Evolutionary conservation across 2,797 vertebrate genomes (phyloP).

Genomic region (Amphiprion clarkii): DNA sequence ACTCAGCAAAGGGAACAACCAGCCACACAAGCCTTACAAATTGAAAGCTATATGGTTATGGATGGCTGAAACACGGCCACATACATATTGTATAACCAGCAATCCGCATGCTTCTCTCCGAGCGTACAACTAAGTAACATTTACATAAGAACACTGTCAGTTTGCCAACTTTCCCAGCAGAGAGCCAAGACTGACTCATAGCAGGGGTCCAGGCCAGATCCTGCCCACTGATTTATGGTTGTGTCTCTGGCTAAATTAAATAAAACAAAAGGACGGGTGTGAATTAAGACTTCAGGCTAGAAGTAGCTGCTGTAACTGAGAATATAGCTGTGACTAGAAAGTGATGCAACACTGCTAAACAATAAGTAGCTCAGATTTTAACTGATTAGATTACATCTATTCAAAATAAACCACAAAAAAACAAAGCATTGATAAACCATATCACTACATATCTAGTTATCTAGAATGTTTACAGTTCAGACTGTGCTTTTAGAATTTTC

Average conservation of each 20-base stretch:
- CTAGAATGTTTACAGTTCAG: too few species aligned
- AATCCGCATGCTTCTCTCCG: conserved; percentile 28
- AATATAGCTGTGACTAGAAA: conserved; percentile 2
- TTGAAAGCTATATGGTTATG: conserved; percentile 26
- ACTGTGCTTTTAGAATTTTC: too few species aligned
- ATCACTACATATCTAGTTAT: too few species aligned
- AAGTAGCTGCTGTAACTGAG: conserved; percentile 3
- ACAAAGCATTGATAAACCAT: too few species aligned
- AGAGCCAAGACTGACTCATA: conserved; percentile 41
- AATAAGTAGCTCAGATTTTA: neutral
- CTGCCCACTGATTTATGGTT: conserved; percentile 50
- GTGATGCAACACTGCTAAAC: neutral
- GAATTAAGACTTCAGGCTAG: conserved; percentile 26
- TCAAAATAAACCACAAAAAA: too few species aligned
- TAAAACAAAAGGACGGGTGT: conserved; percentile 43
- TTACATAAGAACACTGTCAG: conserved; percentile 42
- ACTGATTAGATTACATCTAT: too few species aligned
- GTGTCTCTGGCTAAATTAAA: conserved; percentile 37
- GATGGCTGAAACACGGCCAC: conserved; percentile 22
- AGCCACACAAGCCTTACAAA: neutral
- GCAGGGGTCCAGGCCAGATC: conserved; percentile 38
- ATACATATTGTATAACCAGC: conserved; percentile 39
- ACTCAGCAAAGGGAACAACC: conserved; percentile 9
- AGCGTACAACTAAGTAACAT: conserved; percentile 40
- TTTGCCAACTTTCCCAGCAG: conserved; percentile 44